Evolutionary conservation across 2,888 invertebrate genomes (phyloP).

Genomic region (Eupeodes luniger): DNA sequence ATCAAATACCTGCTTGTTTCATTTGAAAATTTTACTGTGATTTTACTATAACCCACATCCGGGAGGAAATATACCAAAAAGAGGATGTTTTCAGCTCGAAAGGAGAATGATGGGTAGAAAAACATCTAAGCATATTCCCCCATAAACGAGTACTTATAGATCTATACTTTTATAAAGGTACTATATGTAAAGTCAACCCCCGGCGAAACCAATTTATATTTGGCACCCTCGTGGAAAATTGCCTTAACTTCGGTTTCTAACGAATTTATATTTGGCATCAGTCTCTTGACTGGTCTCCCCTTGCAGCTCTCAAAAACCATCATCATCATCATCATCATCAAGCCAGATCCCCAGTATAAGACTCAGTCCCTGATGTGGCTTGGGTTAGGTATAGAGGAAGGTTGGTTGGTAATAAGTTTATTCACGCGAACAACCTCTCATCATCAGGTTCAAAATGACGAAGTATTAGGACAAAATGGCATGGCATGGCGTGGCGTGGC

Average conservation of each 20-base stretch:
- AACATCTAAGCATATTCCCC: neutral
- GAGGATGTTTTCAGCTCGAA: neutral
- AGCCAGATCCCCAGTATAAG: neutral
- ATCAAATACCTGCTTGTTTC: constrained; percentile 28
- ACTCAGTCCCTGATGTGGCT: constrained; percentile 65
- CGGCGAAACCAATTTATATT: constrained; percentile 64
- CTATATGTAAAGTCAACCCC: constrained; percentile 33
- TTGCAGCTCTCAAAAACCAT: constrained; percentile 7
- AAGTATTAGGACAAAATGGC: neutral
- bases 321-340: neutral
- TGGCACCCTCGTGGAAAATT: constrained; percentile 67
- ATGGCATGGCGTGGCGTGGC: neutral
- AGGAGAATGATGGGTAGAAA: neutral
- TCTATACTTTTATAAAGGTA: no score
- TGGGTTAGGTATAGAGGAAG: constrained; percentile 32
- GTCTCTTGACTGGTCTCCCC: constrained; percentile 31
- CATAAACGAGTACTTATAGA: neutral
- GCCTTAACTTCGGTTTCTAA: constrained; percentile 42
- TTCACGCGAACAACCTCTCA: constrained; percentile 43
- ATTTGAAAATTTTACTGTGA: constrained; percentile 34
- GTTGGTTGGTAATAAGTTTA: constrained; percentile 63
- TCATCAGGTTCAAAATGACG: constrained; percentile 4
- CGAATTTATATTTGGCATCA: constrained; percentile 68
- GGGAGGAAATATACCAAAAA: neutral
- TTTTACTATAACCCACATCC: neutral